Base-by-base conservation (phyloP, 2,888 invertebrate species). In the Perdita meconis region DNA sequence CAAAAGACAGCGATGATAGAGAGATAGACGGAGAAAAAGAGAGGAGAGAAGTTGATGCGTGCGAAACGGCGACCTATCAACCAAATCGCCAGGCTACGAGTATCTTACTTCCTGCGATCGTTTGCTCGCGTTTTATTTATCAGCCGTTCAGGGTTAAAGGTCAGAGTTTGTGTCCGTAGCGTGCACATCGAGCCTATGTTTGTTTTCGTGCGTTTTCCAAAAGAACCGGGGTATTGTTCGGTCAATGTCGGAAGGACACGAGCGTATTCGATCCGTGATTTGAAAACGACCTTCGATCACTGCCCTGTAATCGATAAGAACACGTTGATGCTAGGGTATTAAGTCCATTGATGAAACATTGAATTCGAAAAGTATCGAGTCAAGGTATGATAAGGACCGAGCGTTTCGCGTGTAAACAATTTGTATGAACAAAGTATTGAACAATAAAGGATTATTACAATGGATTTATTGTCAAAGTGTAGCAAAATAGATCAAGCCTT, bases 221-320 rank as follows among this genome's bases (percentile, higher is more conserved):
- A 16, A 30, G n/a, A 10, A n/a, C 4, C 30, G n/a, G n/a, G 12
- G 2, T 34, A 72, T 56, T 56, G 34, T 56, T 50, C 19, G 2
- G 19, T 56, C n/a, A 38, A 36, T 8, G 22, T 10, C 8, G 5
- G 34, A 36, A 13, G 3, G 22, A 12, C 24, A 24, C 26, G 47
- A 47, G 36, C 24, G 12, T 10, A n/a, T 44, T 36, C 38, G 44
- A 75, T 64, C 57, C n/a, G 16, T n/a, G 40, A 40, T 75, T 59
- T 44, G 30, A 2, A 10, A 75, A 40, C 6, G 53, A 75, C 53
- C 47, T 71, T 63, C 63, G 42, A 42, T 57, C 44, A 8, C 19
- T 10, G 13, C 24, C 26, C 5, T 10, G 57, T 36, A 66, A 65
- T 75, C 65, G 75, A 75, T 75, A 65, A 65, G 22, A 26, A 56